Base-by-base conservation (phyloP, 2,797 vertebrate species). In the Arrhamphus sclerolepis region DNA sequence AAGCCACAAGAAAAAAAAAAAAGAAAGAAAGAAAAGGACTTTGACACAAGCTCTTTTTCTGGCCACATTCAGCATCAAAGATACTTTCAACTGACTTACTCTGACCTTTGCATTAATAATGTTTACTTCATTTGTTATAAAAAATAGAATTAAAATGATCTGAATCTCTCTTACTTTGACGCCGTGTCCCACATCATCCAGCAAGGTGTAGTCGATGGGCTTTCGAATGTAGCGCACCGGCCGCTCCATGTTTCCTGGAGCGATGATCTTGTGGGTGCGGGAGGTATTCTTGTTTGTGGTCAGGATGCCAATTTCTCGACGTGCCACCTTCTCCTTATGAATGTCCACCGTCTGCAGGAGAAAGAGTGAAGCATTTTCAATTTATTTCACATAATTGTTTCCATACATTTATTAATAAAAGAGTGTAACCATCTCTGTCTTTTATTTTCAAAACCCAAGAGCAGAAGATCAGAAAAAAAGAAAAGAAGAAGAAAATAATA, bases 261-360 rank as follows among this genome's bases (percentile, higher is more conserved):
- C 97, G 75, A 99, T 98, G 88, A 99, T 99, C 93, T 99, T 99
- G 90, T 99, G 97, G 76, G 96, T 98, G 90, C 97, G 95, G 31
- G 97, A 95, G 19, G 97, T 99, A 92, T 98, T 99, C 90, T 99
- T 99, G 78, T 99, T 99, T 71, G 97, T 99, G 78, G 97, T 99
- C 87, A 99, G 90, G 91, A 99, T 98, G 82, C 97, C 97, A 41
- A 99, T 99, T 91, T 99, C 97, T 88, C 97, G 94, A 83, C 97
- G 94, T 29, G 97, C 97, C 52, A 99, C 97, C 84, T 99, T 99
- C 88, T 99, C 97, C 90, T 99, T 99, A 85, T 99, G 97, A 85
- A 99, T 99, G 87, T 98, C 97, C 92, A 99, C 97, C 6, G 97
- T 99, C 97, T 99, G 71, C 38, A 68, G 83, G 74, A 82, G 70